Conservation (phyloP, 2,888 invertebrate species). For the Megalurothrips usitatus region DNA sequence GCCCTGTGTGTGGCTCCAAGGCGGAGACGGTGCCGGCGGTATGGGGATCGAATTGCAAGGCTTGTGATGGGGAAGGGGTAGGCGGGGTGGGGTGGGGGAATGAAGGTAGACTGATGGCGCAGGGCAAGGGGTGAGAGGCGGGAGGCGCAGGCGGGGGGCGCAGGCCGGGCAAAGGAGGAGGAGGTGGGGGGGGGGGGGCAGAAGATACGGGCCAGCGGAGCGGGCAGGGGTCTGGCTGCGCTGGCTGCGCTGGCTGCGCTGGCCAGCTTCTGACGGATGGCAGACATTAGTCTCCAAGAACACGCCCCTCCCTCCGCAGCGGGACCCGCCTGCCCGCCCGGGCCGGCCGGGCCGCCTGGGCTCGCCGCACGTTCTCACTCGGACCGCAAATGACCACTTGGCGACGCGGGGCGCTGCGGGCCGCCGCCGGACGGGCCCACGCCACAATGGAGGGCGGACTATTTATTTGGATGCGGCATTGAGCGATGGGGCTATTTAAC, state of each 20-base stretch:
- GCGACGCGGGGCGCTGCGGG: neutral
- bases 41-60: constrained; percentile 9
- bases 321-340: neutral
- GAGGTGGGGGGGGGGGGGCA: neutral
- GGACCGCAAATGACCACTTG: constrained; percentile 25
- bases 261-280: constrained; percentile 14
- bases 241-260: neutral
- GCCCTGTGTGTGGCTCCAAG: neutral
- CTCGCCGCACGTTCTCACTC: neutral
- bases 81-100: neutral
- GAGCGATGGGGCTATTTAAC: neutral
- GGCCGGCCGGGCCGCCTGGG: neutral
- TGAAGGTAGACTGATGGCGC: neutral
- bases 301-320: neutral
- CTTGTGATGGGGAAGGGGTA: neutral
- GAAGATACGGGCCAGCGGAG: neutral
- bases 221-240: neutral
- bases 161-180: neutral
- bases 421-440: neutral
- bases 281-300: constrained; percentile 20
- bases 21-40: neutral
- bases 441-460: neutral
- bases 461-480: neutral
- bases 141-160: neutral
- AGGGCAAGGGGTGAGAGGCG: neutral